A percentile compares a stretch with the other conserved stretches of the same genome.
Conservation (phyloP, 2,797 vertebrate genomes). For the Sylvia borin region DNA sequence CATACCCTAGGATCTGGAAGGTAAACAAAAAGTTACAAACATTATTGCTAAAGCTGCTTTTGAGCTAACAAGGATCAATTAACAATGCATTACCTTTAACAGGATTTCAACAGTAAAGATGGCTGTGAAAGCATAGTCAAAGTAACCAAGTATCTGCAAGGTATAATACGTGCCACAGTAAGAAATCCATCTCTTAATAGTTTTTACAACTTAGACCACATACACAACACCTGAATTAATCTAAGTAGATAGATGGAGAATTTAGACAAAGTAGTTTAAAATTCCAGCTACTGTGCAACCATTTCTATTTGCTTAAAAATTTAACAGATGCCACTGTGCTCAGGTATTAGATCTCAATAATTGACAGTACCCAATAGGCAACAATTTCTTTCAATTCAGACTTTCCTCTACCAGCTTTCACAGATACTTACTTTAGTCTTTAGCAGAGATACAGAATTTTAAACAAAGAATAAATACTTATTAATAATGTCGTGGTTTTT, state of each 20-base stretch:
- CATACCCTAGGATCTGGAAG: slow-evolving; percentile 97
- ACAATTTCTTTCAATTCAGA: neutral
- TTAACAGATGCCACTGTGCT: neutral
- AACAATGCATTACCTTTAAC: slow-evolving; percentile 94
- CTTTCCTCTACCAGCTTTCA: neutral
- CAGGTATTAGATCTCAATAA: neutral
- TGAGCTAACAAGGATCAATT: slow-evolving; percentile 80
- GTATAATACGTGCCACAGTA: slow-evolving; percentile 80
- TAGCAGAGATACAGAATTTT: neutral
- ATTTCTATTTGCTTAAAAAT: neutral
- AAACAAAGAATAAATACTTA: neutral
- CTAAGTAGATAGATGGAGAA: slow-evolving; percentile 61
- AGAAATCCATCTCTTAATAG: slow-evolving; percentile 43
- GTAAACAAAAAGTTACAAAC: slow-evolving; percentile 89
- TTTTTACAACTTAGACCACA: slow-evolving; percentile 29
- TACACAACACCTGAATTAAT: neutral
- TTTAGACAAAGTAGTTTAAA: slow-evolving; percentile 66
- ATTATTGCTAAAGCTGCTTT: slow-evolving; percentile 86
- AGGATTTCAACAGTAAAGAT: slow-evolving; percentile 99
- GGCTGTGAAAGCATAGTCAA: slow-evolving; percentile 99
- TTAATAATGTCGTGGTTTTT: neutral
- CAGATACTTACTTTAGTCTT: slow-evolving; percentile 14
- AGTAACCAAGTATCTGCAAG: slow-evolving; percentile 99
- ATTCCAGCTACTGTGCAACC: neutral
- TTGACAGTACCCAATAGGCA: neutral